These are phyloP conservation scores for Minunthozetes semirufus DNA, from an alignment of 2,888 invertebrate genomes.

Conservation along the genomic window DNA sequence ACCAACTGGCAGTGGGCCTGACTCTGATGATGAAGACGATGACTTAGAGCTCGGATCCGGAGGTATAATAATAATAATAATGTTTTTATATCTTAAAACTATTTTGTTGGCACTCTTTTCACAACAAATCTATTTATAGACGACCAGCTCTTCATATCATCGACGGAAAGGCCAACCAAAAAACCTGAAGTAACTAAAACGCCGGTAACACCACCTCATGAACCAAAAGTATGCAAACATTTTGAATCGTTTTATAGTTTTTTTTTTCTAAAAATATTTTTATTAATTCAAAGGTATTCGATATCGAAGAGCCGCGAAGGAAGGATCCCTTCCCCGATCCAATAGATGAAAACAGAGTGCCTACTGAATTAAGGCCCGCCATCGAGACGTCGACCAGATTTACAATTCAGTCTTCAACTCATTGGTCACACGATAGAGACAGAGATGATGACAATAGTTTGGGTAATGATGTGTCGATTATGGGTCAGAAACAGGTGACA, in stretches of 20 bases:
- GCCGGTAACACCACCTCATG: background rate
- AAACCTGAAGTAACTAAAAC: slow-evolving; percentile 7
- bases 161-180: background rate
- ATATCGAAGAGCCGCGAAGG: background rate
- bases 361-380: background rate
- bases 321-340: background rate
- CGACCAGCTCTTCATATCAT: slow-evolving; percentile 2
- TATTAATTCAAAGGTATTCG: background rate
- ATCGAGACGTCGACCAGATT: slow-evolving; percentile 18
- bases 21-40: slow-evolving; percentile 27
- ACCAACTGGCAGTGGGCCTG: slow-evolving; percentile 7
- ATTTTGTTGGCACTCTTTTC: background rate
- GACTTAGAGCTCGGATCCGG: slow-evolving; percentile 8
- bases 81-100: background rate
- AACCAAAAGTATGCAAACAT: background rate
- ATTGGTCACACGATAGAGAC: slow-evolving; percentile 15
- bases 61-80: background rate
- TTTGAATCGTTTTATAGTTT: background rate
- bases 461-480: slow-evolving; percentile 19
- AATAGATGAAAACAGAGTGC: slow-evolving; percentile 11
- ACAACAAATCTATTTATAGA: background rate
- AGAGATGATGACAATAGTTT: slow-evolving; percentile 17
- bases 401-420: background rate
- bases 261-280: background rate
- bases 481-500: slow-evolving; percentile 20